Percentiles rank a stretch among this genome's conserved stretches.
Evolutionary conservation across 2,888 invertebrate species (phyloP).

Genomic region (Lithophane semibrunnea): DNA sequence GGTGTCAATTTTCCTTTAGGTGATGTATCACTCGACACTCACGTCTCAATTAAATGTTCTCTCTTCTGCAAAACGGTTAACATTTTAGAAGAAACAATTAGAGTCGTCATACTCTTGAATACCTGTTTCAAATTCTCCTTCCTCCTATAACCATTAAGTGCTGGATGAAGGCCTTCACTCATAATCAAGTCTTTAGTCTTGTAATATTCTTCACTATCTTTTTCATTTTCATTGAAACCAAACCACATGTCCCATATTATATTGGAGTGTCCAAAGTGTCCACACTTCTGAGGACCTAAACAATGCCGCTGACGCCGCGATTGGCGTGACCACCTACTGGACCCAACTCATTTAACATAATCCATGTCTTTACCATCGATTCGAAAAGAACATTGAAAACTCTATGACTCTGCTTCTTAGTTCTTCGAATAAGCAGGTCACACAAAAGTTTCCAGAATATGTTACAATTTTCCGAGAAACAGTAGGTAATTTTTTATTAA

Average conservation of each 20-base stretch:
- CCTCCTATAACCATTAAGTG: neutral
- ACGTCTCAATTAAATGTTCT: constrained; percentile 21
- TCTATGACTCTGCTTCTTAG: neutral
- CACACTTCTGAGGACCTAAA: neutral
- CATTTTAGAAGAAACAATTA: neutral
- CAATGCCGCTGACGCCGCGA: too few species aligned
- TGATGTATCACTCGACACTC: constrained; percentile 18
- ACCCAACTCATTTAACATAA: too few species aligned
- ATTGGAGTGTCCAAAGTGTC: neutral
- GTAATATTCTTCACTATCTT: neutral
- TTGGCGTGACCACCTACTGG: too few species aligned
- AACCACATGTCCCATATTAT: neutral
- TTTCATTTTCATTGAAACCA: neutral
- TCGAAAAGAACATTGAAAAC: neutral
- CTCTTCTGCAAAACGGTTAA: constrained; percentile 4
- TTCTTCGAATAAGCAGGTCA: neutral
- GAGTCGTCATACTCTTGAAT: neutral
- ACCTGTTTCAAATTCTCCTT: neutral
- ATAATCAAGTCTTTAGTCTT: neutral
- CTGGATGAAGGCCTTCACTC: neutral
- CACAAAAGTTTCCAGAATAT: constrained; percentile 11
- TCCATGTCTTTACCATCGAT: too few species aligned
- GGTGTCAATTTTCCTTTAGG: constrained; percentile 24
- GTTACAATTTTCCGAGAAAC: neutral
- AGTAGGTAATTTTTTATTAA: constrained; percentile 8